Evolutionary conservation across 2,888 invertebrate species (phyloP).

Genomic region (Seira ritae): DNA sequence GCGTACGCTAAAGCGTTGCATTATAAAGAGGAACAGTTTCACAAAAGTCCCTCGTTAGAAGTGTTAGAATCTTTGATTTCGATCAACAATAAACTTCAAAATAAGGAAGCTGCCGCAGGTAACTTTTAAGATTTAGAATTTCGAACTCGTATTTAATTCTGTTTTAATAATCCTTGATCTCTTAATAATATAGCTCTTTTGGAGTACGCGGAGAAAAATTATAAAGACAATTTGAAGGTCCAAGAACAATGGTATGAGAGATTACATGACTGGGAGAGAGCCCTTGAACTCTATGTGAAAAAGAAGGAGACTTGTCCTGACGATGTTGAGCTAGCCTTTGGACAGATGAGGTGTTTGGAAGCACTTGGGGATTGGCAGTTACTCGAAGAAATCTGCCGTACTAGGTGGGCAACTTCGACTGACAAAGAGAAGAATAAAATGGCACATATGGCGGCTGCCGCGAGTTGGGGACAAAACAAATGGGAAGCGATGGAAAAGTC

Average conservation of each 20-base stretch:
- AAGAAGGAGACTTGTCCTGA: slow-evolving; percentile 80
- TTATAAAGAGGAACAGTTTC: slow-evolving; percentile 96
- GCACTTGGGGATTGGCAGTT: slow-evolving; percentile 96
- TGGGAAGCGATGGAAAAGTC: slow-evolving; percentile 97
- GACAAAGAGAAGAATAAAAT: slow-evolving; percentile 82
- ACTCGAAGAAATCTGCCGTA: slow-evolving; percentile 87
- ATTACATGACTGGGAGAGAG: slow-evolving; percentile 98
- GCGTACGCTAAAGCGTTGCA: slow-evolving; percentile 89
- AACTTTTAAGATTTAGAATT: not conserved
- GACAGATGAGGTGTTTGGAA: slow-evolving; percentile 97
- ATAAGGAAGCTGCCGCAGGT: slow-evolving; percentile 98
- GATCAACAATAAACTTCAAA: slow-evolving; percentile 98
- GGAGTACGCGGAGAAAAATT: slow-evolving; percentile 90
- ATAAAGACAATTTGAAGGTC: slow-evolving; percentile 81
- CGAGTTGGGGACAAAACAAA: slow-evolving; percentile 96
- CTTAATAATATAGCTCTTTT: slow-evolving; percentile 81
- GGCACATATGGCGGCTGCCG: slow-evolving; percentile 93
- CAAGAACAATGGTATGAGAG: slow-evolving; percentile 99
- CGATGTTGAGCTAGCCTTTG: slow-evolving; percentile 89
- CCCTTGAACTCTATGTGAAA: slow-evolving; percentile 89
- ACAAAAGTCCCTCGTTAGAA: slow-evolving; percentile 86
- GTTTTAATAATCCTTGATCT: no score
- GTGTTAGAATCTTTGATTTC: slow-evolving; percentile 95
- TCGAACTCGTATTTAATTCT: no score
- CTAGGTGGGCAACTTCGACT: slow-evolving; percentile 85